Base-by-base conservation (phyloP, 2,797 vertebrate species). In the Clarias platycephalus region DNA sequence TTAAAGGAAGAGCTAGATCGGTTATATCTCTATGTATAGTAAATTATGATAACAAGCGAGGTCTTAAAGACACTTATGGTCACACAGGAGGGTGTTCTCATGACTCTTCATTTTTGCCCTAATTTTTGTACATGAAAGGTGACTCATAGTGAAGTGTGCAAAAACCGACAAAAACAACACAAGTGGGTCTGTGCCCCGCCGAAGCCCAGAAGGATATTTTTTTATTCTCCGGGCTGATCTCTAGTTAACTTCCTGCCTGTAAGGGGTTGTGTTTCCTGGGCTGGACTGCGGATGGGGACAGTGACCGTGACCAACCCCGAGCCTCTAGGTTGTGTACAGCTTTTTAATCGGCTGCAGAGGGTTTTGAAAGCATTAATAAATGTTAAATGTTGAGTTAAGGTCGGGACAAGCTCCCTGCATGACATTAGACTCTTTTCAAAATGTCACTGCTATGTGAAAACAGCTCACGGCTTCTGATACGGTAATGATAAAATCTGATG, bases 81-180 rank as follows among this genome's bases (percentile, higher is more conserved):
- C 15, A 77, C 55, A 77, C 31, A 16, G 8, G 31, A 78, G 57
- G 34, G 40, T 13, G 5, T n/a, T n/a, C n/a, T n/a, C n/a, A n/a
- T n/a, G n/a, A n/a, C n/a, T n/a, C n/a, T n/a, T 90, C 92, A 85
- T 91, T 58, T 82, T n/a, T 44, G 24, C 7, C 84, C 87, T 75
- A 89, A 78, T 87, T 84, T 86, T 85, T 86, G 82, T 85, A 93
- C 93, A 93, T 94, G 92, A 94, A 94, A 94, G 89, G 26, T 76
- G 86, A 83, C 92, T 89, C 91, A 92, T 92, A 92, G 92, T 92
- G 93, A 95, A 94, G 93, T 90, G 91, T 94, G 92, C 89, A 89
- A 88, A 89, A 9, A 55, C 87, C 89, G 90, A 92, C 92, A 91
- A 94, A 93, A 94, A 94, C 91, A 94, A 91, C 83, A 85, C 67